These are phyloP conservation scores for Ahaetulla prasina DNA, from an alignment of 2,113 vertebrate genomes.

Conservation along the genomic window DNA sequence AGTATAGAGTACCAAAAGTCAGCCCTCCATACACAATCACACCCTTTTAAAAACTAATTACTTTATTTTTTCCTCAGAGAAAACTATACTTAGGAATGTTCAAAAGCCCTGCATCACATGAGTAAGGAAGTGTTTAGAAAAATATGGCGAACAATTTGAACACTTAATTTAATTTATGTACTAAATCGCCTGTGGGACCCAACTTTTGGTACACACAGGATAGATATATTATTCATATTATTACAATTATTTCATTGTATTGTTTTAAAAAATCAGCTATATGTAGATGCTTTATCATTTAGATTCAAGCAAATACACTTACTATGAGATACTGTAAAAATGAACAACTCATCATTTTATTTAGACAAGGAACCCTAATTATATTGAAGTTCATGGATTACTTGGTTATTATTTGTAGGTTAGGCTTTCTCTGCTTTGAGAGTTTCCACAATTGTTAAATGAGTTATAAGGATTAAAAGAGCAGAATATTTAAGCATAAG, in stretches of 20 bases:
- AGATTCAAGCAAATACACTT: not conserved
- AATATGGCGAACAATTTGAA: not conserved
- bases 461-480: constrained; percentile 7
- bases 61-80: not conserved
- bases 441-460: not conserved
- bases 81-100: not conserved
- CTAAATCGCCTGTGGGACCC: not conserved
- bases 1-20: not conserved
- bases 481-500: constrained; percentile 4
- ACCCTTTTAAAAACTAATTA: not conserved
- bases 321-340: not conserved
- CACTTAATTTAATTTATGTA: not conserved
- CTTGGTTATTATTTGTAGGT: not conserved
- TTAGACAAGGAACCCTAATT: not conserved
- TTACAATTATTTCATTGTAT: not conserved
- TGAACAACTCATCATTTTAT: not conserved
- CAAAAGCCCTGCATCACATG: not conserved
- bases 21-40: not conserved
- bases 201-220: not conserved
- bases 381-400: too few species aligned
- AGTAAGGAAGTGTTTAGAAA: not conserved
- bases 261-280: not conserved
- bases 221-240: not conserved
- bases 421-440: not conserved
- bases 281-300: not conserved